Base-by-base conservation (phyloP, 2,797 vertebrate species). In the Adrianichthys oophorus region DNA sequence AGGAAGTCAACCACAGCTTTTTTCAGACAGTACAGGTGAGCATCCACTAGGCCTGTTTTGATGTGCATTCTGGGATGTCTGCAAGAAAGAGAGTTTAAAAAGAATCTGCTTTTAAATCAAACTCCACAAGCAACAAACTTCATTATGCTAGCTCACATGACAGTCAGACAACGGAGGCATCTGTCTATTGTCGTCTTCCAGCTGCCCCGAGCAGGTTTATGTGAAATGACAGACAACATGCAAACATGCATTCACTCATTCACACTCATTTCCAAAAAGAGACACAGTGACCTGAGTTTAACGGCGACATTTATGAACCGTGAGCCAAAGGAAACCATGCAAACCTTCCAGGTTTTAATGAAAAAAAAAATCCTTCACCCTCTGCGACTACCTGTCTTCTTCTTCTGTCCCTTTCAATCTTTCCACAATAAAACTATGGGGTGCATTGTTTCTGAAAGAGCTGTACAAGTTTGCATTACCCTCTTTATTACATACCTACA, bases 1-100 rank as follows among this genome's bases (percentile, higher is more conserved):
- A 94, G 90, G 80, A 98, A 98, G 79, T 98, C 96, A 64, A 99
- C 89, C 62, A 99, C 93, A 0, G 93, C 95, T 87, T 95, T 99
- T 88, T 96, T 98, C 88, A 99, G 86, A 83, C 97, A 99, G 88
- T 99, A 99, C 59, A 99, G 95, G 80, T 99, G 98, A 74, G 97
- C 96, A 40, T 99, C 98, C 78, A 95, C 91, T 1, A 99, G 93
- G 23, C 94, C 95, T 3, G 96, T 98, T 83, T 94, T 96, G 83
- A 99, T 96, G 80, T 92, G 94, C 90, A 98, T 95, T 79, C 94
- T 93, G 53, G 96, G 95, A 83, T 98, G 92, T 85, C 97, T 99
- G 88, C 29, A 78, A 63, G 48, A 15, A 51, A 60, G 57, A 65
- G 29, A 51, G 15, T 42, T 13, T 50, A 41, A 59, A 0, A 37